Percentiles rank a stretch among this genome's conserved stretches.
These are phyloP conservation scores for Phragmatobia fuliginosa DNA, from an alignment of 2,888 invertebrate species.

Conservation along the genomic window DNA sequence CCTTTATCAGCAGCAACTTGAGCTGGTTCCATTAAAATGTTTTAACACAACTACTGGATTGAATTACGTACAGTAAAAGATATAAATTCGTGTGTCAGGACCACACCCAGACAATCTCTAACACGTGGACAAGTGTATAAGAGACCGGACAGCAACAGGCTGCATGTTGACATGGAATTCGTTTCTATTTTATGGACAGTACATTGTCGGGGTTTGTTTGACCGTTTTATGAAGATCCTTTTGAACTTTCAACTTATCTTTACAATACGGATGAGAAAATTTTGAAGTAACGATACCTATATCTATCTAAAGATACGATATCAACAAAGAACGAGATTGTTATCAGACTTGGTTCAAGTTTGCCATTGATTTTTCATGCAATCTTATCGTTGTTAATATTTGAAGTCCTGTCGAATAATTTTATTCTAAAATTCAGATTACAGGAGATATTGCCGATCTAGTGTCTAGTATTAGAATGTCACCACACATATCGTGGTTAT, in stretches of 20 bases:
- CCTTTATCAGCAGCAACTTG: neutral
- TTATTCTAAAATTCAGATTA: too few relatives aligned
- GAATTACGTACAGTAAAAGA: constrained; percentile 26
- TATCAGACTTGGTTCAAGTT: neutral
- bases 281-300: neutral
- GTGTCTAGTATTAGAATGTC: neutral
- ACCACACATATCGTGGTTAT: neutral
- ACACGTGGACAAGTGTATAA: constrained; percentile 20
- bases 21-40: constrained; percentile 11
- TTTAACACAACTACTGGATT: constrained; percentile 32
- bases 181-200: constrained; percentile 56
- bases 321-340: neutral
- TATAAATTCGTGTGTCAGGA: constrained; percentile 25
- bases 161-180: constrained; percentile 49
- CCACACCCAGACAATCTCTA: constrained; percentile 47
- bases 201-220: constrained; percentile 31
- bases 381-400: neutral
- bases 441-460: too few relatives aligned
- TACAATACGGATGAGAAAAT: neutral
- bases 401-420: too few relatives aligned
- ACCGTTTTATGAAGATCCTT: constrained; percentile 32
- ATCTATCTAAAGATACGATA: too few relatives aligned
- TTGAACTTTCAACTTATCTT: constrained; percentile 33
- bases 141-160: constrained; percentile 22
- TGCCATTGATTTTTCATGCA: neutral